Conservation (phyloP, 2,888 invertebrate species). For the Ophion obscuratus region DNA sequence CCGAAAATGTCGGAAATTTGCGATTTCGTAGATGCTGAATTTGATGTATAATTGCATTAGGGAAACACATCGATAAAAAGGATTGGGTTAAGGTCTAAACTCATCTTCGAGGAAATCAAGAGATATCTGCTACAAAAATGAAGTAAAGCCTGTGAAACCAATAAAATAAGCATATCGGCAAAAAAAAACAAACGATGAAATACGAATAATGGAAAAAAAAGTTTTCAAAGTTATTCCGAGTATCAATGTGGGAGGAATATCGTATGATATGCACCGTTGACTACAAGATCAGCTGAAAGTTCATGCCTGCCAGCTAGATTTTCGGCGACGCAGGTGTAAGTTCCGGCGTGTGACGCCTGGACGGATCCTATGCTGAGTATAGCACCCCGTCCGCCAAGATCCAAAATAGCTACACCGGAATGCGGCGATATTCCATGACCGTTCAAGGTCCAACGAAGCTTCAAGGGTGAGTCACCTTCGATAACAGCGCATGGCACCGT, state of each 20-base stretch:
- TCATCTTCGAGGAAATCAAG: slow-evolving; percentile 44
- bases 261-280: slow-evolving; percentile 83
- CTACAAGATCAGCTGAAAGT: slow-evolving; percentile 85
- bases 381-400: slow-evolving; percentile 88
- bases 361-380: slow-evolving; percentile 86
- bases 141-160: slow-evolving; percentile 34
- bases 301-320: slow-evolving; percentile 86
- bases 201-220: slow-evolving; percentile 37
- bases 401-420: slow-evolving; percentile 85
- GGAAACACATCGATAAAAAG: slow-evolving; percentile 43
- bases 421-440: slow-evolving; percentile 82
- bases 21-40: neutral
- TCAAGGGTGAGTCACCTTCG: slow-evolving; percentile 88
- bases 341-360: slow-evolving; percentile 86
- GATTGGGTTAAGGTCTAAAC: slow-evolving; percentile 53
- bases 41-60: neutral
- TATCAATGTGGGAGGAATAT: slow-evolving; percentile 37
- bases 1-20: neutral
- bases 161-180: slow-evolving; percentile 24
- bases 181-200: slow-evolving; percentile 52
- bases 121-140: slow-evolving; percentile 30
- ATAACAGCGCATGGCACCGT: slow-evolving; percentile 87
- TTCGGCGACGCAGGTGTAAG: slow-evolving; percentile 87
- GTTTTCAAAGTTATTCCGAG: slow-evolving; percentile 6
- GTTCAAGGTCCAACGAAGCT: slow-evolving; percentile 87